A percentile compares a stretch with the other conserved stretches of the same genome.
Evolutionary conservation across 2,888 invertebrate genomes (phyloP).

Genomic region (Hemistola chrysoprasaria): DNA sequence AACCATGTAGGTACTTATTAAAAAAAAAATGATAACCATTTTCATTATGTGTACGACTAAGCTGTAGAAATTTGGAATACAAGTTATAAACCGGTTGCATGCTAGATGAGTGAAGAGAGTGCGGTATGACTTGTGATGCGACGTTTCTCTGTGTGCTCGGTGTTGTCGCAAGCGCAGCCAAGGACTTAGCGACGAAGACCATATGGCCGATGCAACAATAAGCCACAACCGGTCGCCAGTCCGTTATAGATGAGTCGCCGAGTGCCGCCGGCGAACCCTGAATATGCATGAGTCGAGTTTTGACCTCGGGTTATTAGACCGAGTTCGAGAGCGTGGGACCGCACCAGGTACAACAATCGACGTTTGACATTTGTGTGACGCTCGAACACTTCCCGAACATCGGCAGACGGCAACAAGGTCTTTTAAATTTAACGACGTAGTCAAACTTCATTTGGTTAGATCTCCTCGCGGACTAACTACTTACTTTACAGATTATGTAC

Average conservation of each 20-base stretch:
- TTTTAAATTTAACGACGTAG: conserved; percentile 22
- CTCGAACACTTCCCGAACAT: conserved; percentile 39
- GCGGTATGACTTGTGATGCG: too few relatives aligned
- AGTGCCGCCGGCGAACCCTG: conserved; percentile 53
- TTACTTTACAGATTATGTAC: too few relatives aligned
- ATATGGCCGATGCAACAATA: conserved; percentile 67
- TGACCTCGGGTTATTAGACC: conserved; percentile 78
- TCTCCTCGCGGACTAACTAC: too few relatives aligned
- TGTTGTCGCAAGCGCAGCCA: conserved; percentile 8
- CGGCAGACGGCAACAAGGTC: conserved; percentile 27
- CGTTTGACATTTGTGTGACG: conserved; percentile 59
- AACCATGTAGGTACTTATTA: too few relatives aligned
- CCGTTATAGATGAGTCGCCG: conserved; percentile 78
- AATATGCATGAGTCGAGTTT: conserved; percentile 77
- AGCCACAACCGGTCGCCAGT: conserved; percentile 74
- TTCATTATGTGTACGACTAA: too few relatives aligned
- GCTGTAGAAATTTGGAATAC: too few relatives aligned
- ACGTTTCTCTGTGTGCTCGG: too few relatives aligned
- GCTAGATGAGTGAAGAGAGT: too few relatives aligned
- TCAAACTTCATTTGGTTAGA: conserved; percentile 2
- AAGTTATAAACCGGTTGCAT: too few relatives aligned
- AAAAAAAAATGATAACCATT: too few relatives aligned
- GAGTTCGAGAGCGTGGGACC: conserved; percentile 72
- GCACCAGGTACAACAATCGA: conserved; percentile 53
- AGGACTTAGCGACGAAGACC: conserved; percentile 28